phyloP scores from a whole-genome alignment of 2,888 invertebrate genomes.

The Drosophila imparisetae region DNA sequence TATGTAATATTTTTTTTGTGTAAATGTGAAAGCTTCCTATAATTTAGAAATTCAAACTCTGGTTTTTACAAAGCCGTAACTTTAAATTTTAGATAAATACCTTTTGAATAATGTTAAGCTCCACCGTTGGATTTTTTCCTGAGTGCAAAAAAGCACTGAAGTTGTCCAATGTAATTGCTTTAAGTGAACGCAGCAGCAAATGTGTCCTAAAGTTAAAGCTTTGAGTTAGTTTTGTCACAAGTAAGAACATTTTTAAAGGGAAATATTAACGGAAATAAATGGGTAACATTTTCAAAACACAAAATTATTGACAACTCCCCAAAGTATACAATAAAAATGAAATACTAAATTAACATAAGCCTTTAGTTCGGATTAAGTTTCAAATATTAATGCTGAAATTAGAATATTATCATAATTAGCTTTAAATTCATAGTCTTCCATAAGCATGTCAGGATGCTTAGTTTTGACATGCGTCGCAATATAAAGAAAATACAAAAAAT shows the following conservation, averaged over 20 bases:
- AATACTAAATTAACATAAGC: neutral
- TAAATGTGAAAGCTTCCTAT: neutral
- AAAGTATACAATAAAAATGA: neutral
- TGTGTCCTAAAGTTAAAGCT: neutral
- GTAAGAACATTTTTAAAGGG: neutral
- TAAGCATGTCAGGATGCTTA: neutral
- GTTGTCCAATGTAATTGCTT: constrained; percentile 29
- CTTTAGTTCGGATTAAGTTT: neutral
- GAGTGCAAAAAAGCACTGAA: constrained; percentile 5
- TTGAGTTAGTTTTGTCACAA: neutral
- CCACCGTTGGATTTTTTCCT: neutral
- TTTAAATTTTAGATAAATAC: neutral
- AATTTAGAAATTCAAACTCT: neutral
- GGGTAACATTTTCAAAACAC: neutral
- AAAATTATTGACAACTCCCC: neutral
- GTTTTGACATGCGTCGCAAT: neutral
- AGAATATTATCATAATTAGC: neutral
- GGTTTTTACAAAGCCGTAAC: neutral
- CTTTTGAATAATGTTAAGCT: neutral
- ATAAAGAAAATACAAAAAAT: neutral
- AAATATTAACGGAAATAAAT: neutral
- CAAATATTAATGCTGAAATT: neutral
- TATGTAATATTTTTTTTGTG: neutral
- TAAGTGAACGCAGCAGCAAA: constrained; percentile 6
- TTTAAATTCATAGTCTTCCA: neutral